Evolutionary conservation across 2,797 vertebrate species (phyloP), one percentile per base, ranked within the genome.

Genomic region (Columba guinea): DNA sequence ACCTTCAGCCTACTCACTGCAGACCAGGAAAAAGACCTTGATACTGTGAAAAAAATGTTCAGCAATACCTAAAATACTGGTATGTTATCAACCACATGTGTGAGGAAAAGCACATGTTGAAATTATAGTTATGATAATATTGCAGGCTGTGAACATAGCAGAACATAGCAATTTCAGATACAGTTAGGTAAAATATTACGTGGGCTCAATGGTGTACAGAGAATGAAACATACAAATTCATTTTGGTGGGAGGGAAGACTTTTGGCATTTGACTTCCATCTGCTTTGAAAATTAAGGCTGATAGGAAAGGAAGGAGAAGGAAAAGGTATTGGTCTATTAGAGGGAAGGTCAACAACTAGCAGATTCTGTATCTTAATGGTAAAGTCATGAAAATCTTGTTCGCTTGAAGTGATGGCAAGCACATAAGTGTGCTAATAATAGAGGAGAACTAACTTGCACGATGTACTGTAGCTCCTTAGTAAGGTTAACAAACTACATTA

Each of bases 401-500:
- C 92, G 64, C 24, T 95, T 94, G 81, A 96, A 96, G 84, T 89
- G 81, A 94, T 71, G 63, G 60, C 62, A 89, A 62, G 60, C 73
- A 82, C 56, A 65, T 93, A 95, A 95, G 82, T 65, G 19, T 90
- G 93, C 85, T 93, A 94, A 96, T 97, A 97, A 94, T 74, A 96
- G 84, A 93, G 49, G 56, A 95, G 84, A 96, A 95, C 73, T 96
- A 94, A 93, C 85, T 95, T 92, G 77, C 90, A 84, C 92, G 95
- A 63, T 80, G 71, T 96, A 96, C 74, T 95, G 78, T 87, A 90
- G 79, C 94, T 98, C 90, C 95, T 97, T 96, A 96, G 91, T 96
- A 97, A 97, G 97, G 97, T 97, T 98, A 98, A 96, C 93, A 98
- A 98, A 97, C 97, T 97, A 96, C 97, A 98, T 98, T 98, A 98